Base-by-base conservation (phyloP, 2,888 invertebrate species). In the Melanargia galathea region DNA sequence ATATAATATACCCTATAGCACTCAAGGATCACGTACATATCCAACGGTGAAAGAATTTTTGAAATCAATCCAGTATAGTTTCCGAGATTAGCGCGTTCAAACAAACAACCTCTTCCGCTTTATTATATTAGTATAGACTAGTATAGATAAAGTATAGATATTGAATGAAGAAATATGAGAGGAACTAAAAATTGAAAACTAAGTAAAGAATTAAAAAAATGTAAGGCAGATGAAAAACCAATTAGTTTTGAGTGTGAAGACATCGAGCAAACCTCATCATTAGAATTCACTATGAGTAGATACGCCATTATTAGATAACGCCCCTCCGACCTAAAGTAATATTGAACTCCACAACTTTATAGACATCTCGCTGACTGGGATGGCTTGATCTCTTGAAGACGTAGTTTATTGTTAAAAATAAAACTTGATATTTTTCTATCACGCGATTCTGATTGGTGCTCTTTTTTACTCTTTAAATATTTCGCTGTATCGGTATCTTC, bases 271-370 rank as follows among this genome's bases (percentile, higher is more conserved):
- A 60, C 54, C 45, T 58, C 40, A 55, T 64, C 60, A 46, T 61
- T 66, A 58, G 33, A 35, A 63, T 64, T 66, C 58, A 58, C 40
- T 63, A 35, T 54, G 57, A 63, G 43, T 20, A 51, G 56, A 51
- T 43, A 40, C 43, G 51, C 63, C 48, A 20, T 60, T 61, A 63
- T 60, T 61, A 52, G 57, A 66, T 61, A 61, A 58, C 55, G 58
- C 55, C 62, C 24, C 30, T 22, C 45, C 22, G 54, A 43, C 62
- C n/a, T 13, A 51, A 56, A 64, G 55, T 59, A 59, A 57, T 61
- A 63, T 55, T 54, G 55, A 46, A 64, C 54, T 59, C 20, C 24
- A 20, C 24, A 66, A 64, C 64, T 66, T 64, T 59, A 66, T 59
- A 64, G 64, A 59, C 62, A 59, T 55, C 49, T 59, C 55, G 48